Evolutionary conservation across 2,113 vertebrate genomes (phyloP).

Genomic region (Herpailurus yagouaroundi): DNA sequence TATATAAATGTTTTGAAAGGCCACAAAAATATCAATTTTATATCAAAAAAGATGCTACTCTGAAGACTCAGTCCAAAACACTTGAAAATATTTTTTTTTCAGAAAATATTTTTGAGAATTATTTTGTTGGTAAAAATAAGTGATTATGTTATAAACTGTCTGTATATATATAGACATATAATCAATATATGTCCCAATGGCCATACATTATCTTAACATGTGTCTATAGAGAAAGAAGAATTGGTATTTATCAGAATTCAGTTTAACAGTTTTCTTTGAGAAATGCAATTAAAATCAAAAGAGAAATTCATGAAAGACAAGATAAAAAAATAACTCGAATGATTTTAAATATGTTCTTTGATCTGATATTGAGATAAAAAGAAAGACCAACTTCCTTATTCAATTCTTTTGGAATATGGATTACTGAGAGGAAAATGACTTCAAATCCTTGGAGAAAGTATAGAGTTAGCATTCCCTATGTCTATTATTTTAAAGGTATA

Average conservation of each 20-base stretch:
- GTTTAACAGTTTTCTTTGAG: slow-evolving; percentile 35
- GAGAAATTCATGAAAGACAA: slow-evolving; percentile 1
- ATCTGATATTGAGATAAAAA: neutral
- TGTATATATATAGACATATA: neutral
- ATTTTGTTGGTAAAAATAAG: neutral
- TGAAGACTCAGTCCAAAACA: neutral
- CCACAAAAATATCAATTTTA: neutral
- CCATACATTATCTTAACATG: neutral
- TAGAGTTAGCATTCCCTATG: neutral
- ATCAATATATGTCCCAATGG: neutral
- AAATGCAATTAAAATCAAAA: neutral
- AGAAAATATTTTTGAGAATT: slow-evolving; percentile 32
- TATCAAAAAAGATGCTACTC: neutral
- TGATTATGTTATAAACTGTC: neutral
- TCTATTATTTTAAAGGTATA: slow-evolving; percentile 46
- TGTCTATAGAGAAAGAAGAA: slow-evolving; percentile 35
- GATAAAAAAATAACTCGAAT: slow-evolving; percentile 17
- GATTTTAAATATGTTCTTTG: neutral
- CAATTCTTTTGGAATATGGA: neutral
- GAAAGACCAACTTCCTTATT: neutral
- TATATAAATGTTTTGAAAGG: neutral
- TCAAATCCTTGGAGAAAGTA: neutral
- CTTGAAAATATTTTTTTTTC: neutral
- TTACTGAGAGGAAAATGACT: neutral
- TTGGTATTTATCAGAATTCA: slow-evolving; percentile 72